phyloP scores from a whole-genome alignment of 2,113 vertebrate genomes.

The Ageneiosus marmoratus region DNA sequence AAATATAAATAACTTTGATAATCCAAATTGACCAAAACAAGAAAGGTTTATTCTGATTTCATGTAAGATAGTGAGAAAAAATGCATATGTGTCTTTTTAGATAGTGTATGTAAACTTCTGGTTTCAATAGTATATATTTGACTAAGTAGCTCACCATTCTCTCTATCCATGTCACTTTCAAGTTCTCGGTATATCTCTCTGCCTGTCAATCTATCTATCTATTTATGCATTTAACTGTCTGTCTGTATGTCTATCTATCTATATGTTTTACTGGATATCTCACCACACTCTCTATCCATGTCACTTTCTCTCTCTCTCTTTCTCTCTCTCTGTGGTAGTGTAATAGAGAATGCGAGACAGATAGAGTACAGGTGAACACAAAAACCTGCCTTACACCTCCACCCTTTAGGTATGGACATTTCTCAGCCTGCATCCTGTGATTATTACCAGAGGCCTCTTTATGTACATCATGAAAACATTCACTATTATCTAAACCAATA shows the following conservation, averaged over 20 bases:
- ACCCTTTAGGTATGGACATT: background rate
- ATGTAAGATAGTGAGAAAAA: no score
- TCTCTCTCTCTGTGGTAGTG: background rate
- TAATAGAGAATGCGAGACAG: background rate
- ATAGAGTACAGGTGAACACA: background rate
- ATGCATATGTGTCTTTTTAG: no score
- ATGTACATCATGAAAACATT: conserved; percentile 9
- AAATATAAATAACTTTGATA: no score
- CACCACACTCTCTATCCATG: no score
- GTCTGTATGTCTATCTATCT: background rate
- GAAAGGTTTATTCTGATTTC: no score
- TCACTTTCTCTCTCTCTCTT: background rate
- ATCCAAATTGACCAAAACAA: no score
- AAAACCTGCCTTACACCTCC: background rate
- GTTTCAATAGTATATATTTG: no score
- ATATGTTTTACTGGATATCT: no score
- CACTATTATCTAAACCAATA: background rate
- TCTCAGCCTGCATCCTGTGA: background rate
- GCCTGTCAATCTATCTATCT: background rate
- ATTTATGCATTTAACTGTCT: background rate
- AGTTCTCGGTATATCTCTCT: no score
- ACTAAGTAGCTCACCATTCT: no score
- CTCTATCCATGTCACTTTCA: no score
- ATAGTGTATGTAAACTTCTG: no score
- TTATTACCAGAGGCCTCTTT: background rate